Base-by-base conservation (phyloP, 2,113 vertebrate genomes). In the Hoplias malabaricus region DNA sequence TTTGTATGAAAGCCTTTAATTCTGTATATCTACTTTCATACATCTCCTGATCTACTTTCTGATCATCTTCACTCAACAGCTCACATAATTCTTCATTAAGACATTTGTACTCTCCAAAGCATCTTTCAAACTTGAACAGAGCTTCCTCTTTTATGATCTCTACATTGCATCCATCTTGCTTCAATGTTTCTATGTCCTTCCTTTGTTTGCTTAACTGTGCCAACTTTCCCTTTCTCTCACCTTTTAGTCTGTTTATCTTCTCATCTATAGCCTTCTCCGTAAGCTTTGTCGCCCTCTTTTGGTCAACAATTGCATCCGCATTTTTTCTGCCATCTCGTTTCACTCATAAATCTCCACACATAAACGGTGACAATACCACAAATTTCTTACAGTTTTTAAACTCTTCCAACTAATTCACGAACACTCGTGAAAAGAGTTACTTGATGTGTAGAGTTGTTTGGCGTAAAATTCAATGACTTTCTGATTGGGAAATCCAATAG, bases 121-220 rank as follows among this genome's bases (percentile, higher is more conserved):
- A n/a, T 66, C 43, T 69, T 69, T 46, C 16, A 14, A 36, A 72
- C 29, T 6, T 10, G 12, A 38, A 19, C 50, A 59, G 36, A 56
- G 1, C 70, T 73, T 73, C 33, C 11, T 57, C 50, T 73, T 57
- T 67, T 42, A 67, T 42, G 38, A 67, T 27, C 23, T 67, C 19
- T 25, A 67, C 65, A 8, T 67, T 67, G 40, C n/a, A n/a, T 59
- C 40, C 70, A 53, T 46, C 43, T 69, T 69, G 27, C 59, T 69
- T 48, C 25, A 48, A 31, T 29, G 16, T 48, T n/a, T n/a, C n/a
- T n/a, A n/a, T n/a, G n/a, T n/a, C n/a, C n/a, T n/a, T n/a, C n/a
- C n/a, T n/a, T n/a, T n/a, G n/a, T n/a, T n/a, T n/a, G n/a, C n/a
- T n/a, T n/a, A n/a, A n/a, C n/a, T n/a, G n/a, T n/a, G n/a, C 50